phyloP scores from a whole-genome alignment of 2,113 vertebrate species.

The Syrmaticus mikado region DNA sequence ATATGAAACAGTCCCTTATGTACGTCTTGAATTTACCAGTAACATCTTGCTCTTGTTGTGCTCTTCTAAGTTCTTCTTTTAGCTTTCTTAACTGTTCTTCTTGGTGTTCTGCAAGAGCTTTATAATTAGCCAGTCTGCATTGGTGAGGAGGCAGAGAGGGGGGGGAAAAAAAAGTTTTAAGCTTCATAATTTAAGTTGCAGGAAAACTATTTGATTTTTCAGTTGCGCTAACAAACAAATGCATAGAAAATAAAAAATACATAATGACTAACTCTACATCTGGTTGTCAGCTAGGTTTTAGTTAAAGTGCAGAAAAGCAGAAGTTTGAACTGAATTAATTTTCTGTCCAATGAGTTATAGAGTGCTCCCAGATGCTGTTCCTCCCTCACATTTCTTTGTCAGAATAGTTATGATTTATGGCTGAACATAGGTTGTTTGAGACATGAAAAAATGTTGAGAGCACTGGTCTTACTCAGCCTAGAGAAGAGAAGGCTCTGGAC shows the following conservation, averaged over 20 bases:
- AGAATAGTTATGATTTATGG: not conserved
- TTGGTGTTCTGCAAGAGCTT: slow-evolving; percentile 75
- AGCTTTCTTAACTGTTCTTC: slow-evolving; percentile 82
- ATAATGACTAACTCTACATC: not conserved
- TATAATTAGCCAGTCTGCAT: slow-evolving; percentile 76
- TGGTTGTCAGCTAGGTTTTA: not conserved
- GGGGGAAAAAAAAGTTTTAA: not conserved
- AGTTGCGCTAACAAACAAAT: not conserved
- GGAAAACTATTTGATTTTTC: not conserved
- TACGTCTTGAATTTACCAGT: slow-evolving; percentile 80
- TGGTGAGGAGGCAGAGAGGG: not conserved
- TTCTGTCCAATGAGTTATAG: not conserved
- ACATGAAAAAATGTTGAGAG: not conserved
- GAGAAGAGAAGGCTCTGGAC: no score
- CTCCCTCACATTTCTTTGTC: not conserved
- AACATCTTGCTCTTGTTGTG: slow-evolving; percentile 80
- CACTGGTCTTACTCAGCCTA: no score
- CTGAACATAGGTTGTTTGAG: not conserved
- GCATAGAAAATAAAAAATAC: not conserved
- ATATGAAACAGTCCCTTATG: not conserved
- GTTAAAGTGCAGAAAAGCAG: not conserved
- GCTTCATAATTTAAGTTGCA: not conserved
- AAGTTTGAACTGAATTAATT: not conserved
- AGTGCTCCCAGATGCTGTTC: not conserved
- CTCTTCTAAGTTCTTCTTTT: slow-evolving; percentile 84